These are phyloP conservation scores for Accipiter virgatus DNA, from an alignment of 2,113 vertebrate genomes.

Conservation along the genomic window DNA sequence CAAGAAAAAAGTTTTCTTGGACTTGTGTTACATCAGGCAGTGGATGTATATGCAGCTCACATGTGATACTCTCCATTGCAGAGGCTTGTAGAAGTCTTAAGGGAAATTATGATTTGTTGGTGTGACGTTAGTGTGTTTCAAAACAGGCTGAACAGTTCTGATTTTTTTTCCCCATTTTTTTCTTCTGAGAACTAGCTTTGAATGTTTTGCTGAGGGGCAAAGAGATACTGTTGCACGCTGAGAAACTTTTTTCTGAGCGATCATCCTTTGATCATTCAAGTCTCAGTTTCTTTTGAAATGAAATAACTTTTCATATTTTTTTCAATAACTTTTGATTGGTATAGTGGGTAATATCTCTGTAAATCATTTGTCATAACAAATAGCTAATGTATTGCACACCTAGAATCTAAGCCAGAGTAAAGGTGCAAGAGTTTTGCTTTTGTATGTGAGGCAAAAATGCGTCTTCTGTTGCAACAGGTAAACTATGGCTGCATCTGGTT, in stretches of 20 bases:
- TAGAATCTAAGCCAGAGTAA: not conserved
- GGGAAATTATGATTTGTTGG: not conserved
- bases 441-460: not conserved
- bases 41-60: not conserved
- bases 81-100: not conserved
- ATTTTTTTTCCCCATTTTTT: not conserved
- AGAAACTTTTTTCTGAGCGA: not conserved
- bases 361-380: not conserved
- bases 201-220: not conserved
- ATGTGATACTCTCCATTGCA: accelerated
- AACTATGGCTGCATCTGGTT: not conserved
- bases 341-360: not conserved
- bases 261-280: not conserved
- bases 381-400: not conserved
- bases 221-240: not conserved
- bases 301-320: no score
- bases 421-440: not conserved
- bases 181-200: not conserved
- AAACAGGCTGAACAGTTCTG: not conserved
- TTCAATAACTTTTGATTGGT: not conserved
- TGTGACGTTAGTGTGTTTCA: not conserved
- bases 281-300: not conserved
- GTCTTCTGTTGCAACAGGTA: not conserved
- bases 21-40: not conserved
- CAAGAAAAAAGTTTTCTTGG: not conserved